Base-by-base conservation (phyloP, 2,888 invertebrate genomes). In the Aleiodes alternator region DNA sequence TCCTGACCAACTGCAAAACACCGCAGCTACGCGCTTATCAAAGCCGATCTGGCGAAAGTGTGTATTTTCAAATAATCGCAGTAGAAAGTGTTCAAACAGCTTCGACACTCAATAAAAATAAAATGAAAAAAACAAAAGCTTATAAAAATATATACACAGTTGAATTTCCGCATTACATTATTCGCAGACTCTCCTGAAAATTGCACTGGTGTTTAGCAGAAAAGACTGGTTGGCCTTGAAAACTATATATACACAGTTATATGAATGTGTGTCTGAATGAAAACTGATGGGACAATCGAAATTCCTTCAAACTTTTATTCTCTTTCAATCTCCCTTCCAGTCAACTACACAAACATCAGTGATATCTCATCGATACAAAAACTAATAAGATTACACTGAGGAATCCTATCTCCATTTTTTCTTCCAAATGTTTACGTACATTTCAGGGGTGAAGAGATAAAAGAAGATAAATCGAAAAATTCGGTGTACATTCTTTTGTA, bases 291-390 rank as follows among this genome's bases (percentile, higher is more conserved):
- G 64, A 48, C 16, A 48, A 64, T 48, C 43, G 64, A 23, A 29
- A 14, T 43, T 43, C 38, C 43, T 23, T 64, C 23, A 43, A 43
- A 48, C 16, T 43, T 64, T 64, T 64, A 38, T 61, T 61, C 59
- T 57, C 57, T 61, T 34, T 16, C 1, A 16, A 6, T 56, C 5
- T 56, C 56, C 48, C 64, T 43, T 9, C 23, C 64, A 16, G 14
- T 16, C 64, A n/a, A 48, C 64, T 48, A 64, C 16, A 11, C 43
- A 64, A 57, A 23, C 64, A 64, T 12, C 6, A 4, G 43, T 43
- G 43, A 64, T 64, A 64, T 64, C 64, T 64, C 64, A 64, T 64
- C 64, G 64, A 64, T 64, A 43, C 43, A 9, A 43, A 43, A 64
- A 64, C 64, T 64, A 64, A 64, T 64, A 48, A 43, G 43, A 16